Conservation (phyloP, 2,888 invertebrate genomes). For the Beris morrisii region DNA sequence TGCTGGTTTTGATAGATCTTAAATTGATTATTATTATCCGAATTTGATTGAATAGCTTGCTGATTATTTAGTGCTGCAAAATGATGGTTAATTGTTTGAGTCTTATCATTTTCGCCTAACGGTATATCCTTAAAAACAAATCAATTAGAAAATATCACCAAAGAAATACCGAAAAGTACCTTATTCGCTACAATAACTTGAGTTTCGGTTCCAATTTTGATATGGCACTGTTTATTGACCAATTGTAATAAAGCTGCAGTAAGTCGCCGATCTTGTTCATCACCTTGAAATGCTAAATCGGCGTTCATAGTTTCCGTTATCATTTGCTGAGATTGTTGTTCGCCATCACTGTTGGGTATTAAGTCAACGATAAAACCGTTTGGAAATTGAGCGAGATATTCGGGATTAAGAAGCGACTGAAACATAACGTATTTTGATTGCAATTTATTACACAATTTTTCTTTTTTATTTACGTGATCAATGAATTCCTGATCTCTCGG, state of each 20-base stretch:
- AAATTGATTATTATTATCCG: slow-evolving; percentile 35
- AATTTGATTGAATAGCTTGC: slow-evolving; percentile 28
- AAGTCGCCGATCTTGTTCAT: slow-evolving; percentile 36
- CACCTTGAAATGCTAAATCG: slow-evolving; percentile 32
- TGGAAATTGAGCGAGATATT: slow-evolving; percentile 47
- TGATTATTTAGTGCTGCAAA: slow-evolving; percentile 33
- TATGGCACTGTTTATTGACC: slow-evolving; percentile 36
- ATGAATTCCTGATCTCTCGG: slow-evolving; percentile 50
- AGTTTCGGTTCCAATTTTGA: slow-evolving; percentile 35
- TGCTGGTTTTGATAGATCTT: slow-evolving; percentile 31
- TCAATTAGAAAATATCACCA: neutral
- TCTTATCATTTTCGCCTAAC: slow-evolving; percentile 3
- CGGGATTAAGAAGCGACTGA: slow-evolving; percentile 51
- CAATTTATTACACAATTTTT: neutral
- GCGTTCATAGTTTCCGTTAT: slow-evolving; percentile 30
- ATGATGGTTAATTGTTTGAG: slow-evolving; percentile 13
- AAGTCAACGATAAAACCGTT: slow-evolving; percentile 53
- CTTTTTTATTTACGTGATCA: slow-evolving; percentile 49
- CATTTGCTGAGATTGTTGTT: slow-evolving; percentile 31
- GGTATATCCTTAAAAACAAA: slow-evolving; percentile 6
- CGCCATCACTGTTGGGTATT: slow-evolving; percentile 45
- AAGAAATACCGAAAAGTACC: slow-evolving; percentile 25
- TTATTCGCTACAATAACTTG: slow-evolving; percentile 41
- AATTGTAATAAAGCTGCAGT: slow-evolving; percentile 38
- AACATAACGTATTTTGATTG: slow-evolving; percentile 20